phyloP scores from a whole-genome alignment of 2,797 vertebrate genomes.

The Sebastes matsubarae region DNA sequence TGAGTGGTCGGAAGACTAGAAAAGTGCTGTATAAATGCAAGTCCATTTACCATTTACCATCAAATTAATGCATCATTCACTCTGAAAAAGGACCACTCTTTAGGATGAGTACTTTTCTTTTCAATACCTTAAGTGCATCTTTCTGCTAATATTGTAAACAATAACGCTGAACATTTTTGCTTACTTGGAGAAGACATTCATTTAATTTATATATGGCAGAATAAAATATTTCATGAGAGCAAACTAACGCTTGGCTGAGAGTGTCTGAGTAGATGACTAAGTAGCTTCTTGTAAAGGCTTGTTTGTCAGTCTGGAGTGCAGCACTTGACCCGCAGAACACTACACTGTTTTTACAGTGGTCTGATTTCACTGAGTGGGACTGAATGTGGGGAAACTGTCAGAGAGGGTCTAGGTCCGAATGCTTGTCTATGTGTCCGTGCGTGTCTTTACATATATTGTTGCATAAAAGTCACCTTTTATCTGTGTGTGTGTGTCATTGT shows the following conservation, averaged over 20 bases:
- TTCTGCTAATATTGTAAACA: not conserved
- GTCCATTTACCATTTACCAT: too few species aligned
- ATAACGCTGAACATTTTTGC: not conserved
- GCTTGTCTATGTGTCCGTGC: not conserved
- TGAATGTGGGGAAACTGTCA: not conserved
- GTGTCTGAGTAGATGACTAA: not conserved
- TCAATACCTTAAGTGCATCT: not conserved
- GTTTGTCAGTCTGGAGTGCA: constrained; percentile 3
- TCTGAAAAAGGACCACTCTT: not conserved
- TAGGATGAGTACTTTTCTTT: not conserved
- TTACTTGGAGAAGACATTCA: not conserved
- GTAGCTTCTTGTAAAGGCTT: not conserved
- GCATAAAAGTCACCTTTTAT: constrained; percentile 18
- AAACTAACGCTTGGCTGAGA: not conserved
- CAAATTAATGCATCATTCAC: not conserved
- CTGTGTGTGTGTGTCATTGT: not conserved
- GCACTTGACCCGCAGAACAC: constrained; percentile 17
- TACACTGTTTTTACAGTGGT: not conserved
- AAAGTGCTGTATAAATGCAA: too few species aligned
- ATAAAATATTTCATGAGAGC: not conserved
- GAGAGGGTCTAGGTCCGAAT: not conserved
- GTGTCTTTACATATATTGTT: not conserved
- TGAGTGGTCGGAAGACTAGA: too few species aligned
- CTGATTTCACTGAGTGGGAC: constrained; percentile 13
- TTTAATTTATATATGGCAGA: not conserved